phyloP scores from a whole-genome alignment of 2,113 vertebrate species.

The Melospiza georgiana region DNA sequence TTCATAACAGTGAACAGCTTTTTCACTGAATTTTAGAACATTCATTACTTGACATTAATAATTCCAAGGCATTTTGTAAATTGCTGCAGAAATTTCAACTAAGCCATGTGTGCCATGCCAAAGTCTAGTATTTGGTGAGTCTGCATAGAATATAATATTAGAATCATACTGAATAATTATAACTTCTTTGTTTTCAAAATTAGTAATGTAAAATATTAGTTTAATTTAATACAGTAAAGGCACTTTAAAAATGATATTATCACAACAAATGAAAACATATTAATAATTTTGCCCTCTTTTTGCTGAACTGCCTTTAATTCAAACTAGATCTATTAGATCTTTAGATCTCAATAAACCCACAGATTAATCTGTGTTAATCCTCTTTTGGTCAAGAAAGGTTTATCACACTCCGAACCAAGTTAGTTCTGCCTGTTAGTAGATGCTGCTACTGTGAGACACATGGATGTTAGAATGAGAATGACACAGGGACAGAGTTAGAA shows the following conservation, averaged over 20 bases:
- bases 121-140: background rate
- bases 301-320: background rate
- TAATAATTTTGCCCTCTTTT: background rate
- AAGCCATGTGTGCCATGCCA: background rate
- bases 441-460: background rate
- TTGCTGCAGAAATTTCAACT: background rate
- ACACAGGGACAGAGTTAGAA: background rate
- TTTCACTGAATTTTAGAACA: background rate
- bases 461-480: background rate
- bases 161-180: background rate
- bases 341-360: background rate
- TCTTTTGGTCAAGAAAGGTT: background rate
- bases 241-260: background rate
- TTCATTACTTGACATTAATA: background rate
- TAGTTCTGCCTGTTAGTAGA: background rate
- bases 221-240: background rate
- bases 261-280: background rate
- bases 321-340: background rate
- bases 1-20: background rate
- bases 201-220: background rate
- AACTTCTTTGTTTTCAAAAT: background rate
- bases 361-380: background rate
- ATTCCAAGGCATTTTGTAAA: background rate
- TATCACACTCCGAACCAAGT: background rate
- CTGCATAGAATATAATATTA: background rate